These are phyloP conservation scores for Trichopoda pennipes DNA, from an alignment of 2,888 invertebrate genomes.

Conservation along the genomic window DNA sequence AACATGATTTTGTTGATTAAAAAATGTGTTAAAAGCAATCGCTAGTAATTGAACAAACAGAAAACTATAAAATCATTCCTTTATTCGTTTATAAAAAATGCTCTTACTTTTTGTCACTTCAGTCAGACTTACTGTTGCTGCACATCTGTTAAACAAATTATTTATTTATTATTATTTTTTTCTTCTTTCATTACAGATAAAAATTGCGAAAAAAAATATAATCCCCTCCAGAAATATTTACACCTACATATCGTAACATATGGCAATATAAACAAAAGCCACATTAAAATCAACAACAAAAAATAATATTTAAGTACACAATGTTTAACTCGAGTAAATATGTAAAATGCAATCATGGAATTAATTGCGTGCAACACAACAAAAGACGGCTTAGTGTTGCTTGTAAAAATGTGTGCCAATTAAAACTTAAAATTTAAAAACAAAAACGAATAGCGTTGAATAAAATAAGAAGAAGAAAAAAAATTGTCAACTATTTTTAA, in stretches of 20 bases:
- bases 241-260: slow-evolving; percentile 30
- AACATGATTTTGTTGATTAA: too few relatives aligned
- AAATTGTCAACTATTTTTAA: slow-evolving; percentile 11
- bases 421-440: slow-evolving; percentile 31
- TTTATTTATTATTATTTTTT: slow-evolving; percentile 2
- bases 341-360: slow-evolving; percentile 40
- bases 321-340: slow-evolving; percentile 37
- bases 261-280: slow-evolving; percentile 15
- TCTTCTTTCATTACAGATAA: slow-evolving; percentile 39
- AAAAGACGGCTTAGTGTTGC: slow-evolving; percentile 13
- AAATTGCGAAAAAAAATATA: neutral
- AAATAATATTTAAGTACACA: slow-evolving; percentile 16
- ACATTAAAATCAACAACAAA: neutral
- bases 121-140: neutral
- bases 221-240: neutral
- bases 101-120: neutral
- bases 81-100: too few relatives aligned
- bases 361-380: slow-evolving; percentile 46
- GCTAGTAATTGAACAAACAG: too few relatives aligned
- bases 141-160: slow-evolving; percentile 23
- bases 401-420: slow-evolving; percentile 38
- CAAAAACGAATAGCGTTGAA: neutral
- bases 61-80: too few relatives aligned
- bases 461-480: neutral
- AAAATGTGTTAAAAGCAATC: too few relatives aligned